Percentiles rank a stretch among this genome's conserved stretches.
These are phyloP conservation scores for Macrobrachium rosenbergii DNA, from an alignment of 1,140 invertebrate species.

Conservation along the genomic window DNA sequence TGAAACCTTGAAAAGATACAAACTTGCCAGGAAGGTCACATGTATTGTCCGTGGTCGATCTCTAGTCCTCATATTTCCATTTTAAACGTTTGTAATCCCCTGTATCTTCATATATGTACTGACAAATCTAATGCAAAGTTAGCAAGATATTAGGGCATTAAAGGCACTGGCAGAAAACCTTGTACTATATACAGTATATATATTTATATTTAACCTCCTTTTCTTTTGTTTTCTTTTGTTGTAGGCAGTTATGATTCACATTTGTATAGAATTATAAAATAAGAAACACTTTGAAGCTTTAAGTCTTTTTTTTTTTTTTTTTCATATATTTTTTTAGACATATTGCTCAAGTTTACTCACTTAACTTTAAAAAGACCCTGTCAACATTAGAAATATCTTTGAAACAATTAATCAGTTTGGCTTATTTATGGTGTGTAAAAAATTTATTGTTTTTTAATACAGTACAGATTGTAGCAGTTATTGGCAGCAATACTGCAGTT, in stretches of 20 bases:
- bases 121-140: slow-evolving; percentile 61
- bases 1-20: slow-evolving; percentile 14
- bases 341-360: slow-evolving; percentile 56
- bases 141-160: slow-evolving; percentile 47
- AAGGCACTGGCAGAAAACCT: slow-evolving; percentile 25
- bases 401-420: too few relatives aligned
- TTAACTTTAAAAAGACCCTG: neutral
- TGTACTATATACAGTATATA: neutral
- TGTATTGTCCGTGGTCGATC: slow-evolving; percentile 59
- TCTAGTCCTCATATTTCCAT: slow-evolving; percentile 63
- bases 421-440: too few relatives aligned
- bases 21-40: slow-evolving; percentile 44
- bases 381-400: too few relatives aligned
- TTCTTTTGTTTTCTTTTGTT: neutral
- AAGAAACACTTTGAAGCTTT: slow-evolving; percentile 46
- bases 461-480: neutral
- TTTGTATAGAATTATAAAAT: slow-evolving; percentile 6
- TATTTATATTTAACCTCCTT: neutral
- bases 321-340: neutral
- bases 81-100: slow-evolving; percentile 63
- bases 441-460: neutral
- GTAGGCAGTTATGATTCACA: neutral
- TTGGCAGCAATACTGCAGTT: neutral
- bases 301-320: slow-evolving; percentile 23
- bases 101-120: slow-evolving; percentile 63